A percentile compares a stretch with the other conserved stretches of the same genome.
phyloP scores from a whole-genome alignment of 2,888 invertebrate genomes.

The Neelides folsomi region DNA sequence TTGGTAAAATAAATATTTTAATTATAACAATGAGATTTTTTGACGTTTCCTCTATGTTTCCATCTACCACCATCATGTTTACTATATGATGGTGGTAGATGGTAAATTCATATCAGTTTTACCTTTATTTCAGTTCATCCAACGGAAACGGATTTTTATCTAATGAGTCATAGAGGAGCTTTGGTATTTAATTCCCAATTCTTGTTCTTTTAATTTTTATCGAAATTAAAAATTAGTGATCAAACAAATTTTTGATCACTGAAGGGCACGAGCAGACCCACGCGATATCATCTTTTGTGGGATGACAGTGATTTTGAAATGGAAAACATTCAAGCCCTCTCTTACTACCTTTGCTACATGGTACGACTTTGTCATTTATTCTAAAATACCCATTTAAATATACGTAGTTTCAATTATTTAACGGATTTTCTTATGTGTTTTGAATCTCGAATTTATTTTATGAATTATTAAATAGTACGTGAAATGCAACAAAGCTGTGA shows the following conservation, averaged over 20 bases:
- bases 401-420: no score
- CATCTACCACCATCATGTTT: no score
- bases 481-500: conserved; percentile 53
- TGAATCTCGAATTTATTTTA: conserved; percentile 44
- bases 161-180: conserved; percentile 37
- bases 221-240: neutral
- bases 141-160: conserved; percentile 42
- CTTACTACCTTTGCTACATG: conserved; percentile 71
- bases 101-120: no score
- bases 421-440: no score
- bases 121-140: conserved; percentile 38
- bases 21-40: no score
- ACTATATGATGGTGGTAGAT: no score
- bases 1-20: conserved; percentile 22
- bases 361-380: no score
- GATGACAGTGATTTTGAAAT: conserved; percentile 59
- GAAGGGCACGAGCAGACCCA: conserved; percentile 35
- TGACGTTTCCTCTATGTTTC: no score
- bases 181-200: conserved; percentile 6
- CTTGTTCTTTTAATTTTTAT: neutral
- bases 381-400: no score
- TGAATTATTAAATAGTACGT: conserved; percentile 44
- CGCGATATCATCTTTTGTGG: conserved; percentile 62
- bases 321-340: conserved; percentile 62
- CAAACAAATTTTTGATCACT: conserved; percentile 33